These are phyloP conservation scores for Rhabdophis nuchalis DNA, from an alignment of 2,797 vertebrate genomes.

Conservation along the genomic window DNA sequence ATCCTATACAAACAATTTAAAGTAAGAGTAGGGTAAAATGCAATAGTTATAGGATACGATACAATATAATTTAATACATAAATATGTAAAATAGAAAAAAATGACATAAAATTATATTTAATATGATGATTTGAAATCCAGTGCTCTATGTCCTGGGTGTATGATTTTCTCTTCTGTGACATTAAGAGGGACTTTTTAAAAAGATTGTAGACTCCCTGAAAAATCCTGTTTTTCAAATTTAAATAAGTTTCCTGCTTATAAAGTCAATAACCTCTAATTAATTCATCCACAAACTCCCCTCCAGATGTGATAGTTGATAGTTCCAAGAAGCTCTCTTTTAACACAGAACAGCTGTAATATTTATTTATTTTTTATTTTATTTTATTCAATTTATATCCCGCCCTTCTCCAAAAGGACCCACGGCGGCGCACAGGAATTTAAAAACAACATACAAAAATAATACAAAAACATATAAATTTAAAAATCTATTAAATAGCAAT, in stretches of 20 bases:
- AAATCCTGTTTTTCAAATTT: neutral
- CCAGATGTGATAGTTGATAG: neutral
- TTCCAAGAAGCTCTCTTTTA: neutral
- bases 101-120: neutral
- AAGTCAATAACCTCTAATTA: neutral
- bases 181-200: neutral
- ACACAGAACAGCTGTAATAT: neutral
- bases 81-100: too few species aligned
- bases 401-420: too few species aligned
- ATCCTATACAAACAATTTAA: too few species aligned
- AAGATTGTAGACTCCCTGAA: neutral
- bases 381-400: too few species aligned
- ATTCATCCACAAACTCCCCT: neutral
- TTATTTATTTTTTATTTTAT: too few species aligned
- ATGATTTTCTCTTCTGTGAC: neutral
- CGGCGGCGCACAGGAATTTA: too few species aligned
- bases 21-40: too few species aligned
- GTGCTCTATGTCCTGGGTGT: neutral
- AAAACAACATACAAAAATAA: too few species aligned
- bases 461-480: too few species aligned
- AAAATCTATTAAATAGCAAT: too few species aligned
- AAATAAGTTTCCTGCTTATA: neutral
- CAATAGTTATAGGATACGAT: too few species aligned
- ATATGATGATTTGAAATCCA: neutral
- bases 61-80: too few species aligned